Evolutionary conservation across 2,888 invertebrate genomes (phyloP).

Genomic region (Xylota sylvarum): DNA sequence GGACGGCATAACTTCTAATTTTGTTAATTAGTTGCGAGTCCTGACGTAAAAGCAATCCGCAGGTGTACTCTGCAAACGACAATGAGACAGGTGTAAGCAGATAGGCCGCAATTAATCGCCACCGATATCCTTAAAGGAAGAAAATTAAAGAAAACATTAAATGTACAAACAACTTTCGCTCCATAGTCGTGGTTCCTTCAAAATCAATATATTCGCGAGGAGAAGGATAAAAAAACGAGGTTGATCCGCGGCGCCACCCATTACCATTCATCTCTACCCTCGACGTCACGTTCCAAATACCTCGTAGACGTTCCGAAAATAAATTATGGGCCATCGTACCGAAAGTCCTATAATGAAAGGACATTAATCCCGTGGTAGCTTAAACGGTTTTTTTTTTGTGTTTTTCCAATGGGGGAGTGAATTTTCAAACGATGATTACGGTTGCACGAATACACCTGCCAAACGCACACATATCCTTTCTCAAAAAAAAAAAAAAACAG

Average conservation of each 20-base stretch:
- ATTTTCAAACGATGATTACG: conserved; percentile 12
- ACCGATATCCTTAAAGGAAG: conserved; percentile 22
- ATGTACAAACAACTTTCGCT: conserved; percentile 27
- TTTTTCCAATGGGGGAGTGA: neutral
- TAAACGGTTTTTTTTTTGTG: neutral
- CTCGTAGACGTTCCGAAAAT: conserved; percentile 36
- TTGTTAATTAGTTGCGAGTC: conserved; percentile 51
- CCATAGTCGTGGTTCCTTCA: neutral
- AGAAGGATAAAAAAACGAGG: neutral
- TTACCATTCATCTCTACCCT: neutral
- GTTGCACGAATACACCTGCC: conserved; percentile 9
- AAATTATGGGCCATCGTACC: conserved; percentile 19
- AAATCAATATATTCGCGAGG: conserved; percentile 27
- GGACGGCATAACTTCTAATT: conserved; percentile 58
- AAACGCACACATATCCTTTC: neutral
- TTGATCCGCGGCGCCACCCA: neutral
- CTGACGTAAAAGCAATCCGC: conserved; percentile 30
- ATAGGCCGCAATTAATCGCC: conserved; percentile 64
- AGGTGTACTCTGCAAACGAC: conserved; percentile 17
- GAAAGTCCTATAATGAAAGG: conserved; percentile 38
- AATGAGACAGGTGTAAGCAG: conserved; percentile 57
- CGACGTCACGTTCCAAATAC: conserved; percentile 16
- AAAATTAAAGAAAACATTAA: conserved; percentile 48
- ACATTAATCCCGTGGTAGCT: conserved; percentile 43
- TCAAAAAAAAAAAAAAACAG: neutral